phyloP scores from a whole-genome alignment of 92 coral and sea anemone species.

The Actinostola sp. region DNA sequence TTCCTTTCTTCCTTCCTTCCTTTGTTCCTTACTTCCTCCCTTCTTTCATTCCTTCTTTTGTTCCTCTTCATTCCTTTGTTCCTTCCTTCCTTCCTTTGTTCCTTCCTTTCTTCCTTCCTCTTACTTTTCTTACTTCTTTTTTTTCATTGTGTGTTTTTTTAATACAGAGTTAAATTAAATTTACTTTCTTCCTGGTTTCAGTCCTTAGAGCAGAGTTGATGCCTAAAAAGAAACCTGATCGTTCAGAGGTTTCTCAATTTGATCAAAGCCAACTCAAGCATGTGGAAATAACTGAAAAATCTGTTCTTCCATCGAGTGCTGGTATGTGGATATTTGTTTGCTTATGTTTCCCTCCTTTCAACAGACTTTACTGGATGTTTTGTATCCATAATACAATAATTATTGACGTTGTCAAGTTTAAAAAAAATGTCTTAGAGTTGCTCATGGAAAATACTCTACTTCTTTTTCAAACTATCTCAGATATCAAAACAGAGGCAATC shows the following conservation, averaged over 20 bases:
- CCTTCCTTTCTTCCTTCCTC: background rate
- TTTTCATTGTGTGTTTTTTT: background rate
- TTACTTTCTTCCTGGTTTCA: background rate
- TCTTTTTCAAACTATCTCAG: constrained; percentile 22
- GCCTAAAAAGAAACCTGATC: constrained; percentile 78
- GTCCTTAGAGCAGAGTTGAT: constrained; percentile 72
- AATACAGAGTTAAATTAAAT: background rate
- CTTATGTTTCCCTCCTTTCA: background rate
- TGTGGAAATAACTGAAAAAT: constrained; percentile 73
- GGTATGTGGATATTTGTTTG: constrained; percentile 32
- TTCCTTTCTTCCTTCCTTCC: constrained; percentile 1
- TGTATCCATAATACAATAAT: background rate
- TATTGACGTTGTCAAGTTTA: background rate
- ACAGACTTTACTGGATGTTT: background rate
- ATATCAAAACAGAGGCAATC: constrained; percentile 63
- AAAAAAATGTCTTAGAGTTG: background rate
- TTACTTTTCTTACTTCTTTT: background rate
- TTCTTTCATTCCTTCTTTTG: background rate
- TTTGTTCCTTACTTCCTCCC: background rate
- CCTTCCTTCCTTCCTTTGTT: constrained; percentile 1
- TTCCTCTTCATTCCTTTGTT: background rate
- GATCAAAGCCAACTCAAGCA: constrained; percentile 70
- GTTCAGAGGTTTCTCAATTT: constrained; percentile 71
- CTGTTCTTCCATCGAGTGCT: constrained; percentile 72
- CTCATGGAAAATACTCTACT: background rate